These are phyloP conservation scores for Hyperopisus bebe DNA, from an alignment of 2,113 vertebrate genomes.

Conservation along the genomic window DNA sequence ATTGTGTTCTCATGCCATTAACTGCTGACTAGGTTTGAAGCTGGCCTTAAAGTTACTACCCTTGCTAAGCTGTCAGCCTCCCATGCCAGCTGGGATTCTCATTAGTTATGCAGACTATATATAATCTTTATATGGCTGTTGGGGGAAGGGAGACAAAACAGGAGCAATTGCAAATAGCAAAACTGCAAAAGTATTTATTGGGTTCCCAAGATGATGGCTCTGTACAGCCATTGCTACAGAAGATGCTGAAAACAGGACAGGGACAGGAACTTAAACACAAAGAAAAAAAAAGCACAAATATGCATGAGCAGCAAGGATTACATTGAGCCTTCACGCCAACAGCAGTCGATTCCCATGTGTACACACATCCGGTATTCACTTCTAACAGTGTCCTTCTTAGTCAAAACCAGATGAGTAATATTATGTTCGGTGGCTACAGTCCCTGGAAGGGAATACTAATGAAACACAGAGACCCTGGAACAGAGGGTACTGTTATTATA, in stretches of 20 bases:
- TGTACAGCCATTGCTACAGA: conserved; percentile 24
- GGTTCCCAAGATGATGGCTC: conserved; percentile 30
- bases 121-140: not conserved
- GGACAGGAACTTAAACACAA: conserved; percentile 34
- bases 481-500: not conserved
- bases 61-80: not conserved
- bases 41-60: not conserved
- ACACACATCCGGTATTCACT: not conserved
- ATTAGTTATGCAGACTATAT: not conserved
- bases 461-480: not conserved
- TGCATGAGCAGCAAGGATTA: not conserved
- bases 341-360: not conserved
- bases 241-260: not conserved
- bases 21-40: not conserved
- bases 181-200: conserved; percentile 33
- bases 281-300: conserved; percentile 9
- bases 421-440: not conserved
- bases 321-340: not conserved
- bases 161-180: not conserved
- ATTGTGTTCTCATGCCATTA: not conserved
- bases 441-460: not conserved
- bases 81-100: not conserved
- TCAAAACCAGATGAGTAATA: conserved; percentile 20
- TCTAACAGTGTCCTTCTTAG: not conserved
- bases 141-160: not conserved